Evolutionary conservation across 2,797 vertebrate genomes (phyloP).

Genomic region (Myotis pilosus): DNA sequence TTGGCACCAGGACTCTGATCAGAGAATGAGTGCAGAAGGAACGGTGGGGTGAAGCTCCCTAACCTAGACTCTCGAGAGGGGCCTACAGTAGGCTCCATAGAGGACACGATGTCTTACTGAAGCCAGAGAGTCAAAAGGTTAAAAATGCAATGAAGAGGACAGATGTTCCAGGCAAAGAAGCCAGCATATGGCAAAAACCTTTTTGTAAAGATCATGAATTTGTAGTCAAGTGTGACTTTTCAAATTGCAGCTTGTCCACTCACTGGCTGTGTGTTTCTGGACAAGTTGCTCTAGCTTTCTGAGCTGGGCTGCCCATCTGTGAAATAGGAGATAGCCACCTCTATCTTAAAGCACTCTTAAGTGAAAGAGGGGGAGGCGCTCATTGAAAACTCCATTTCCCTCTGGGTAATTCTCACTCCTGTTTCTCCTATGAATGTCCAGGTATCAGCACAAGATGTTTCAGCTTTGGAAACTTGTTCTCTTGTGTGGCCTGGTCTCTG

Average conservation of each 20-base stretch:
- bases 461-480: constrained; percentile 61
- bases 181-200: neutral
- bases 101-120: neutral
- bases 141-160: neutral
- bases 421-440: neutral
- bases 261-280: neutral
- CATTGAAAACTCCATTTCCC: neutral
- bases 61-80: neutral
- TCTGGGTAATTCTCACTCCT: neutral
- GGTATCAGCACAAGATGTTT: constrained; percentile 52
- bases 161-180: neutral
- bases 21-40: neutral
- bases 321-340: neutral
- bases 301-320: neutral
- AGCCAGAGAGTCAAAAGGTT: neutral
- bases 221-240: neutral
- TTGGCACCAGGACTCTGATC: neutral
- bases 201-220: neutral
- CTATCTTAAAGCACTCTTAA: neutral
- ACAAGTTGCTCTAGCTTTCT: neutral
- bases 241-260: no score
- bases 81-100: neutral
- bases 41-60: neutral
- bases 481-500: constrained; percentile 50
- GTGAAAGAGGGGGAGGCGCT: neutral